Evolutionary conservation across 1,140 invertebrate genomes (phyloP), one percentile per base, ranked within the genome.

Genomic region (Cylas formicarius): DNA sequence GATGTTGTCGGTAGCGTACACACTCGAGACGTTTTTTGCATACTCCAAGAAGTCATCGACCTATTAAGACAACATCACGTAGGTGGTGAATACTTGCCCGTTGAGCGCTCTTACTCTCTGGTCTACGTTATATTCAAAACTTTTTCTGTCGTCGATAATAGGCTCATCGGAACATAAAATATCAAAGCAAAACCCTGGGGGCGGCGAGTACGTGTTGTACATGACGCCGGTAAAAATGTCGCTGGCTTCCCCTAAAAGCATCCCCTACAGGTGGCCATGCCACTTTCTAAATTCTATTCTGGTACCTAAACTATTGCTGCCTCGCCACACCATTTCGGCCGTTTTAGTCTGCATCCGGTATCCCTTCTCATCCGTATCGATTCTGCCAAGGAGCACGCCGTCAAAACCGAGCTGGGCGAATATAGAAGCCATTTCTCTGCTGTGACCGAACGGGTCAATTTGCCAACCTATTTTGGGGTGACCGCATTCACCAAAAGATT

Each of bases 131-230:
- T 82, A 85, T 41, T 80, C 76, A 0, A 78, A 77, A 49, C 81
- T 83, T n/a, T 73, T 62, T 2, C 70, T 67, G 48, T 84, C 80
- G 54, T 87, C 84, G 4, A 85, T 77, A 18, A 89, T 80, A 0
- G 88, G 89, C 34, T 88, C 82, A 65, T 94, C 90, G 1, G 60
- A 51, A 59, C 91, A 94, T 1, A 83, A 66, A 1, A 85, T 68
- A 62, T 96, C 91, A 61, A 92, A 97, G 60, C 90, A 94, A 66
- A 90, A 95, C 0, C 87, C 89, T 4, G 76, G 72, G 1, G 90
- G 91, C 10, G 90, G 81, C 0, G 72, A 72, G 61, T 95, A 95
- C 2, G 72, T 78, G 52, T 90, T 89, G 61, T 75, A 87, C 4
- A 89, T 60, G 1, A 79, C 71, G 0, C 80, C 74, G 0, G 84